Conservation (phyloP, 2,113 vertebrate species). For the Bothrops jararaca region DNA sequence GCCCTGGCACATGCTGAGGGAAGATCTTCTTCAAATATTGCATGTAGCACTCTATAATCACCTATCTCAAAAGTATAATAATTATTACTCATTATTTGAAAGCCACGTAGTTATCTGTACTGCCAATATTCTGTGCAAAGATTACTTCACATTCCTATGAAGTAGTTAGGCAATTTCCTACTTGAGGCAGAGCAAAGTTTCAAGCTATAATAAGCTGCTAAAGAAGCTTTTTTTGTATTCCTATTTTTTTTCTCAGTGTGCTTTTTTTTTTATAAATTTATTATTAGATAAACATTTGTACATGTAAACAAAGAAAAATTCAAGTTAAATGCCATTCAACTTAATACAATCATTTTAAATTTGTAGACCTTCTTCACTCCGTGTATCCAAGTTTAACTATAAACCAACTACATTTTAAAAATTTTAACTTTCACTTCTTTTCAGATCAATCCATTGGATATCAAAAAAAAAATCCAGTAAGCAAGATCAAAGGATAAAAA, state of each 20-base stretch:
- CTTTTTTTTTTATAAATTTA: background rate
- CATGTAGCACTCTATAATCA: background rate
- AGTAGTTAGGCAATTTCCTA: background rate
- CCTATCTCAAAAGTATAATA: background rate
- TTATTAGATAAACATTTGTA: too few species aligned
- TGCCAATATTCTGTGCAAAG: background rate
- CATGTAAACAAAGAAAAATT: too few species aligned
- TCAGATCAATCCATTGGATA: too few species aligned
- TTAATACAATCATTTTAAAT: too few species aligned
- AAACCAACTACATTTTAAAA: too few species aligned
- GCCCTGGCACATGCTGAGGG: background rate
- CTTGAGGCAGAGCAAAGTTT: background rate
- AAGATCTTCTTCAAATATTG: background rate
- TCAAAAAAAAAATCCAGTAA: background rate
- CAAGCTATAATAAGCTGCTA: background rate
- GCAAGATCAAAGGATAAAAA: background rate
- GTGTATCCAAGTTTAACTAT: too few species aligned
- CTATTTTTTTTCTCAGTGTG: background rate
- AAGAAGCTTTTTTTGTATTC: background rate
- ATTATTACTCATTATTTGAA: background rate
- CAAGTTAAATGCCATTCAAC: too few species aligned
- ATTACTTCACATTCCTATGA: background rate
- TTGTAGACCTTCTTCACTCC: too few species aligned
- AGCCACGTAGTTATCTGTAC: rapidly evolving
- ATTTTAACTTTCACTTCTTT: too few species aligned